Evolutionary conservation across 2,113 vertebrate species (phyloP).

Genomic region (Lepus americanus): DNA sequence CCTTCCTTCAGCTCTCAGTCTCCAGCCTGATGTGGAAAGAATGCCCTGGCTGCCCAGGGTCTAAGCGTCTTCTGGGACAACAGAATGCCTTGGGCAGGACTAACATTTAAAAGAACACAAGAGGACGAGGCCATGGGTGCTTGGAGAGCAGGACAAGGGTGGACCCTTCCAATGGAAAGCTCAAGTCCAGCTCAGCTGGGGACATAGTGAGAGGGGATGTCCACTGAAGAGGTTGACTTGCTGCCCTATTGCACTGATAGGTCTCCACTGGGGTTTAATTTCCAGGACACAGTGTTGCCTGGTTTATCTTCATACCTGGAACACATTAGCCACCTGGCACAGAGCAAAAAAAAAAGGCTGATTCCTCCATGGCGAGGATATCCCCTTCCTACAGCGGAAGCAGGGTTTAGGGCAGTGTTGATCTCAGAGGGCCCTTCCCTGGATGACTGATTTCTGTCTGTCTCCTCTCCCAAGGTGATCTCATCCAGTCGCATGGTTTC

Average conservation of each 20-base stretch:
- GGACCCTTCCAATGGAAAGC: not conserved
- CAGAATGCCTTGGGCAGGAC: not conserved
- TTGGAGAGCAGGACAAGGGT: not conserved
- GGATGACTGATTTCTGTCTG: conserved; percentile 27
- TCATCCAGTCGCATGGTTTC: conserved; percentile 42
- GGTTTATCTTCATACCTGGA: not conserved
- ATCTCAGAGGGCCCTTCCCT: conserved; percentile 43
- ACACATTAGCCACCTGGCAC: not conserved
- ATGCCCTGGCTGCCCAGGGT: not conserved
- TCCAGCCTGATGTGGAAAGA: not conserved
- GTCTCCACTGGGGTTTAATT: not conserved
- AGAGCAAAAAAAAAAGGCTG: not conserved
- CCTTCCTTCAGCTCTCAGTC: not conserved
- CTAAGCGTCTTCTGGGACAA: not conserved
- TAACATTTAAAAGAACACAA: not conserved
- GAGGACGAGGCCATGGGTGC: not conserved
- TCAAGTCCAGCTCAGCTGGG: not conserved
- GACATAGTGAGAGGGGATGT: not conserved
- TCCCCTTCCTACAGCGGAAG: not conserved
- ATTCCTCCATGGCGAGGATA: not conserved
- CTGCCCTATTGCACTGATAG: not conserved
- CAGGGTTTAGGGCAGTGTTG: not conserved
- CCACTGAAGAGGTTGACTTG: not conserved
- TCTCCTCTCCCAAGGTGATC: conserved; percentile 60
- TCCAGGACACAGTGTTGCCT: not conserved